phyloP scores from a whole-genome alignment of 2,888 invertebrate species.

The Rotaria socialis region DNA sequence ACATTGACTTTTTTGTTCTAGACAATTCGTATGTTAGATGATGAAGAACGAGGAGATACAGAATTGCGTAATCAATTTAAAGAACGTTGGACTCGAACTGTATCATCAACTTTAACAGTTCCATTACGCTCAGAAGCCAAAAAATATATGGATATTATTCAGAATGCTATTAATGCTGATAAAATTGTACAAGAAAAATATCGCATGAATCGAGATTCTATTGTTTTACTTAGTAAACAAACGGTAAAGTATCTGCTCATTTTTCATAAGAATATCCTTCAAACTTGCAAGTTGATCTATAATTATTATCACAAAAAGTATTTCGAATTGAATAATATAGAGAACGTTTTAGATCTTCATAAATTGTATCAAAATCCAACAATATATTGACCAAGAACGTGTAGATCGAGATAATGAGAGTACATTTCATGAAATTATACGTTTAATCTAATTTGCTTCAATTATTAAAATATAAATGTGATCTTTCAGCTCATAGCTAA shows the following conservation, averaged over 20 bases:
- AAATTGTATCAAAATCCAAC: too few relatives aligned
- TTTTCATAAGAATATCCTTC: too few relatives aligned
- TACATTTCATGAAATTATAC: too few relatives aligned
- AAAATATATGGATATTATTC: constrained; percentile 81
- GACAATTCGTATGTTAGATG: constrained; percentile 68
- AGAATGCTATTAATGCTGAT: constrained; percentile 78
- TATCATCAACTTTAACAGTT: constrained; percentile 80
- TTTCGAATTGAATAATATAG: too few relatives aligned
- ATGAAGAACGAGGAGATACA: constrained; percentile 84
- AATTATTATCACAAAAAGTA: too few relatives aligned
- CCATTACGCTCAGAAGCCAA: constrained; percentile 74
- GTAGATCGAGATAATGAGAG: too few relatives aligned
- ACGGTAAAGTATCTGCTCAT: constrained; percentile 55
- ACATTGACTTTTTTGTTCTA: constrained; percentile 62
- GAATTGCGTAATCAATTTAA: constrained; percentile 82
- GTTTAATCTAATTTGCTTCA: too few relatives aligned
- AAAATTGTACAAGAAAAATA: constrained; percentile 81
- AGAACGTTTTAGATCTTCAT: too few relatives aligned
- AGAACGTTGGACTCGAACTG: constrained; percentile 82
- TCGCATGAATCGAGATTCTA: constrained; percentile 67
- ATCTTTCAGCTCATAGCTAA: too few relatives aligned
- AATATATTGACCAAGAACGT: too few relatives aligned
- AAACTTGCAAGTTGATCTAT: too few relatives aligned
- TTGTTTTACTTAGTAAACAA: constrained; percentile 74
- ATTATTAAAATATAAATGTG: too few relatives aligned